Evolutionary conservation across 2,888 invertebrate species (phyloP), one percentile per base, ranked within the genome.

Genomic region (Eulithis testata): DNA sequence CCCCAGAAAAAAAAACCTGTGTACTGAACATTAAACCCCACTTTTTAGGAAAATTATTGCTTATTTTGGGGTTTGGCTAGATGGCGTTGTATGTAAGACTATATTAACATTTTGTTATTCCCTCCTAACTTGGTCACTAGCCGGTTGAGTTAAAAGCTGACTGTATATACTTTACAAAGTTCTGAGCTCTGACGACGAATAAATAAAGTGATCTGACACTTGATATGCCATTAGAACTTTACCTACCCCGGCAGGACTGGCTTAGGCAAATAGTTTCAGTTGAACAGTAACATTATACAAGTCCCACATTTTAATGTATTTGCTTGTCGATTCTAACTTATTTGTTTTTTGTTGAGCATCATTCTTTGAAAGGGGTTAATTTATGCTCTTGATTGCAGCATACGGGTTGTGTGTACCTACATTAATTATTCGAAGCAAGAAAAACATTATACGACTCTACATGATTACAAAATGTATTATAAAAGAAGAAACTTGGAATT

Each of bases 241-340:
- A 40, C 40, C 9, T 47, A 52, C 61, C 60, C 61, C 47, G 52
- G 43, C 31, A 43, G 47, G 47, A 57, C 14, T 37, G 12, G 43
- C 53, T 56, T 45, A 56, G 43, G 51, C 51, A 65, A 65, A 65
- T 62, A 58, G 58, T 62, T 55, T 65, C 57, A 49, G 57, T 53
- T 37, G 58, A 31, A 62, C 62, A 62, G 62, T 54, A 65, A 63
- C 53, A 31, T 31, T 31, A 63, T 63, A 58, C 53, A 37, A 47
- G 14, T n/a, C 47, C 47, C 14, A 52, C 59, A 52, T 50, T 50
- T 50, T 51, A 55, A 62, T 47, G 45, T 55, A 50, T 62, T 47
- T 62, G 27, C 47, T 47, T 45, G 7, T 37, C 21, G 45, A 54
- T 53, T 51, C 31, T 44, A 14, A 1, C 49, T 43, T 51, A 59